Conservation (phyloP, 2,888 invertebrate species). For the Amblyteles armatorius region DNA sequence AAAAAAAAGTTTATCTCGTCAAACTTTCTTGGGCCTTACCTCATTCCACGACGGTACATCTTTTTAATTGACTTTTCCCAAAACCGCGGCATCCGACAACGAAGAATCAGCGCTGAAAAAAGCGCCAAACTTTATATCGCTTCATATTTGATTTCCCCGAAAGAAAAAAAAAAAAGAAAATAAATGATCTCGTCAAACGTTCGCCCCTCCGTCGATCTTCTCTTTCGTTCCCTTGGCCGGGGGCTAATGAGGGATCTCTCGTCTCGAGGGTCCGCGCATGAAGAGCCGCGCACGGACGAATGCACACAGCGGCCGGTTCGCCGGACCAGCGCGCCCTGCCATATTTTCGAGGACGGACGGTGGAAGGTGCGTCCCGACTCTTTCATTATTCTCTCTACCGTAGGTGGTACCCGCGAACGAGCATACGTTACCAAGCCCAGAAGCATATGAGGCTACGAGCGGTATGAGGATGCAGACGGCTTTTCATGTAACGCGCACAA, state of each 20-base stretch:
- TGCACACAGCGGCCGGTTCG: constrained; percentile 30
- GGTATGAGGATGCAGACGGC: constrained; percentile 23
- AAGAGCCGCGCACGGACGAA: constrained; percentile 41
- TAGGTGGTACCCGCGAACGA: constrained; percentile 48
- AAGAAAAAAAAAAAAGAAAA: not conserved
- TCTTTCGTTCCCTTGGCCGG: constrained; percentile 44
- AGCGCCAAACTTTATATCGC: too few species aligned
- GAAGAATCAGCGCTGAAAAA: too few species aligned
- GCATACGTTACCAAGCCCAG: constrained; percentile 48
- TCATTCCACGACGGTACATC: too few species aligned
- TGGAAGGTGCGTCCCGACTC: not conserved
- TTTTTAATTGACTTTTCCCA: too few species aligned
- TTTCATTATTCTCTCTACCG: constrained; percentile 38
- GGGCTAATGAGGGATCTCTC: constrained; percentile 45
- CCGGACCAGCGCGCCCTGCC: constrained; percentile 29
- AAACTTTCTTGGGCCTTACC: not conserved
- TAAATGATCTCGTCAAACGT: constrained; percentile 17
- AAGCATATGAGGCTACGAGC: constrained; percentile 35
- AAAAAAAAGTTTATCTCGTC: constrained; percentile 1
- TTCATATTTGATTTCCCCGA: not conserved
- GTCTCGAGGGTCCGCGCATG: constrained; percentile 48
- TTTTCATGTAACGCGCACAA: constrained; percentile 26
- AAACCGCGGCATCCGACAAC: too few species aligned
- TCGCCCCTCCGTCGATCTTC: constrained; percentile 26
- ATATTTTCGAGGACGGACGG: constrained; percentile 50